Base-by-base conservation (phyloP, 2,113 vertebrate genomes). In the Megaptera novaeangliae region DNA sequence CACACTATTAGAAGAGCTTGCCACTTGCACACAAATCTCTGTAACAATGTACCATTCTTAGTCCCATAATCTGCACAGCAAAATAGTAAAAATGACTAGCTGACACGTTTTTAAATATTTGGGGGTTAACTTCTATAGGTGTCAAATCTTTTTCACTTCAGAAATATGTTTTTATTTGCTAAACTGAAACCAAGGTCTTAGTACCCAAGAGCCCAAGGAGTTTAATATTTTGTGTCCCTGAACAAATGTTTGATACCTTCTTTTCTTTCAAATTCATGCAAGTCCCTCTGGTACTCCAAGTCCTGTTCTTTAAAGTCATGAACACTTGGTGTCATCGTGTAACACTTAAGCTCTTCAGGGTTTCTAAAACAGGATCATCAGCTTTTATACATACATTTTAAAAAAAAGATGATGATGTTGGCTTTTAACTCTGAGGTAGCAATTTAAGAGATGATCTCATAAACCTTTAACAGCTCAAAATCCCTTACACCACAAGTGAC, bases 331-430 rank as follows among this genome's bases (percentile, higher is more conserved):
- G 39, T 49, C 49, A 39, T 81, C 36, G 55, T 81, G 13, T 46
- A 20, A 55, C 1, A 39, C 18, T n/a, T 5, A 25, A n/a, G 44
- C 34, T 72, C n/a, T 61, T 59, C 20, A 8, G 27, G 3, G 5
- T 91, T 87, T 95, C 86, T 71, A 84, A 91, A 89, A 84, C 29
- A 69, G 20, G 29, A 74, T 94, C 69, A 59, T 94, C 82, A 46
- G 52, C 31, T 88, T 69, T 72, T 63, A 27, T 41, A 34, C 17
- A 52, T 49, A 81, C 57, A 23, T 77, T 34, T 3, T 0, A 18
- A 44, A 44, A 78, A 39, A 44, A 64, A 64, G 23, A 36, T 59
- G 14, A 49, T 71, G 13, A 36, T 71, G 55, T 77, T 63, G 15
- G 59, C 52, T 95, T 95, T 83, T 74, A 39, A 92, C 68, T 68